Percentiles rank a stretch among this genome's conserved stretches.
These are phyloP conservation scores for Chaenodraco wilsoni DNA, from an alignment of 2,797 vertebrate species.

Conservation along the genomic window DNA sequence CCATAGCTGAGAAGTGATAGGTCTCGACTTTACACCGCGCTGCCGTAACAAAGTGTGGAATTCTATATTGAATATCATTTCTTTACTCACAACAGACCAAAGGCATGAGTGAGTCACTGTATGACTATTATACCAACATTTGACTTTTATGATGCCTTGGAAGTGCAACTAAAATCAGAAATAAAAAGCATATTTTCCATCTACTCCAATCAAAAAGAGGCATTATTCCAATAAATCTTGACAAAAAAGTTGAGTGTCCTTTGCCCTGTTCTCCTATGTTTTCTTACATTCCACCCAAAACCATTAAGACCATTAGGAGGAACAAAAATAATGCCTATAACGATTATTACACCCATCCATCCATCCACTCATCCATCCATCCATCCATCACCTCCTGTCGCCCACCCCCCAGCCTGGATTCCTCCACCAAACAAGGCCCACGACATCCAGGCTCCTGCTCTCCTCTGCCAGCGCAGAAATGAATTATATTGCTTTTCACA, in stretches of 20 bases:
- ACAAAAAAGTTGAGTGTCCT: not conserved
- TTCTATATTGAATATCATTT: not conserved
- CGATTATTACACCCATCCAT: not conserved
- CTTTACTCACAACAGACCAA: not conserved
- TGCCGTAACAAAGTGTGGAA: not conserved
- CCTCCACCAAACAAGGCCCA: slow-evolving; percentile 58
- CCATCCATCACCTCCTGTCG: slow-evolving; percentile 27
- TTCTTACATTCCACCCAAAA: not conserved
- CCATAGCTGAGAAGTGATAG: slow-evolving; percentile 17
- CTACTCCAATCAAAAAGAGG: not conserved
- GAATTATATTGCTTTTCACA: slow-evolving; percentile 92
- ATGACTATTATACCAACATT: not conserved
- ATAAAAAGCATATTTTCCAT: not conserved
- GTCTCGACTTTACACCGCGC: not conserved
- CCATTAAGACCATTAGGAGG: not conserved
- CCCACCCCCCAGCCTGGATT: slow-evolving; percentile 37
- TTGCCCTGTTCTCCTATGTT: not conserved
- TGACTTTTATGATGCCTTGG: not conserved
- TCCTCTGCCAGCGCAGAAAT: slow-evolving; percentile 85
- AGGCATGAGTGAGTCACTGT: not conserved
- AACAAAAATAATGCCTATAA: slow-evolving; percentile 4
- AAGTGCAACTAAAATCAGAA: not conserved
- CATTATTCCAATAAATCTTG: not conserved
- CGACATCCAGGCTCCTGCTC: slow-evolving; percentile 54
- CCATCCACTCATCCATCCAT: slow-evolving; percentile 8